Evolutionary conservation across 2,113 vertebrate species (phyloP).

Genomic region (Todiramphus chloris): DNA sequence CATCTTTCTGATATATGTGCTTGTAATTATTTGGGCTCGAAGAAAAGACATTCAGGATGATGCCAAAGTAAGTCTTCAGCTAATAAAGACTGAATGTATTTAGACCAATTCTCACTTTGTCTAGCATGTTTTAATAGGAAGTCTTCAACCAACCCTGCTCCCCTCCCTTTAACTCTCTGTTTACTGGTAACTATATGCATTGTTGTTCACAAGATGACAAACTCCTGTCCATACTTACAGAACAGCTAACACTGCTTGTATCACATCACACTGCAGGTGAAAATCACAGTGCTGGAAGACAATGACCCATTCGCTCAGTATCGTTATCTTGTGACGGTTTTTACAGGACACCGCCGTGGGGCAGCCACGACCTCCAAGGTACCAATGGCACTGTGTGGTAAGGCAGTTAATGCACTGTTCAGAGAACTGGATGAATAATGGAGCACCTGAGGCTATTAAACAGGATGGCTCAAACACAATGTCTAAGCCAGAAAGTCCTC

Average conservation of each 20-base stretch:
- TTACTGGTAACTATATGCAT: background rate
- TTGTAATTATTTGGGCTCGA: conserved; percentile 87
- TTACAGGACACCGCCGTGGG: conserved; percentile 88
- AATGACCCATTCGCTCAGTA: conserved; percentile 93
- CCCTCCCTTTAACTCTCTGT: background rate
- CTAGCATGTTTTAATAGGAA: background rate
- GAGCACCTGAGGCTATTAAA: background rate
- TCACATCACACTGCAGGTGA: conserved; percentile 76
- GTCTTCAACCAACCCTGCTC: background rate
- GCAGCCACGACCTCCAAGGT: conserved; percentile 92
- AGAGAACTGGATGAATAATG: background rate
- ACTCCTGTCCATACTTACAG: background rate
- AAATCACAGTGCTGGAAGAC: conserved; percentile 88
- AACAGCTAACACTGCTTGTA: background rate
- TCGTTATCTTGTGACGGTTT: conserved; percentile 86
- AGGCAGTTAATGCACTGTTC: background rate
- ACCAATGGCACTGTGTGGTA: background rate
- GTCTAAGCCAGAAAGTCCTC: background rate
- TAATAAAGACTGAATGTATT: background rate
- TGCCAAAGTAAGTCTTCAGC: conserved; percentile 80
- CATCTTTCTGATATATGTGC: conserved; percentile 82
- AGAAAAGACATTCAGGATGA: conserved; percentile 90
- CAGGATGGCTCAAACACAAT: background rate
- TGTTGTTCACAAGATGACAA: background rate
- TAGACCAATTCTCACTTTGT: background rate